Evolutionary conservation across 2,797 vertebrate species (phyloP).

Genomic region (Clarias pachynema): DNA sequence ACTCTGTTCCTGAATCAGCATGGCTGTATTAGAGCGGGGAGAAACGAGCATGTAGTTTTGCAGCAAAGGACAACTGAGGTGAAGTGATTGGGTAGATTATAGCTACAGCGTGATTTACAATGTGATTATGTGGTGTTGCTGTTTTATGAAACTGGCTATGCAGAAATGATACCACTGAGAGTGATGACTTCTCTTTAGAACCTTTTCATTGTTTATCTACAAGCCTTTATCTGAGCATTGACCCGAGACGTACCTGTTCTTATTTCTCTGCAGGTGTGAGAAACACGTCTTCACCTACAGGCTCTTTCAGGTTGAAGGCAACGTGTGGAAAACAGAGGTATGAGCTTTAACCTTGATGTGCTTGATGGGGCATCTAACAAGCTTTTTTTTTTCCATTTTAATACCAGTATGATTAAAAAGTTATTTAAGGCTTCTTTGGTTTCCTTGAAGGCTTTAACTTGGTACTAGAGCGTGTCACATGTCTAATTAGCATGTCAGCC

Average conservation of each 20-base stretch:
- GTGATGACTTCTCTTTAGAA: neutral
- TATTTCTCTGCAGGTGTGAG: constrained; percentile 67
- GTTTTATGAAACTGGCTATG: neutral
- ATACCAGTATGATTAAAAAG: neutral
- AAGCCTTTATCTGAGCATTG: neutral
- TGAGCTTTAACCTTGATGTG: constrained; percentile 18
- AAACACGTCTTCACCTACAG: constrained; percentile 80
- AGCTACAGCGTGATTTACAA: neutral
- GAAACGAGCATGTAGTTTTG: neutral
- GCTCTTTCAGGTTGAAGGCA: constrained; percentile 73
- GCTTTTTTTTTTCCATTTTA: neutral
- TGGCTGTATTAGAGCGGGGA: neutral
- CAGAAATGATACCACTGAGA: neutral
- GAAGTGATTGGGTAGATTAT: neutral
- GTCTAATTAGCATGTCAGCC: neutral
- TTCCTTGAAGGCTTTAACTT: neutral
- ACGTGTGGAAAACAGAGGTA: constrained; percentile 82
- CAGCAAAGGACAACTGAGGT: neutral
- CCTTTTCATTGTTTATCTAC: neutral
- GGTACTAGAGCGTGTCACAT: neutral
- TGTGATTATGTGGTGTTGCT: neutral
- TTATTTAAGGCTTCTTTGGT: neutral
- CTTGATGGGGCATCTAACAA: neutral
- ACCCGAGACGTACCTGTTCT: neutral
- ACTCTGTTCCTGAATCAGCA: too few species aligned